Percentiles rank a stretch among this genome's conserved stretches.
Conservation (phyloP, 2,888 invertebrate genomes). For the Euplexia lucipara region DNA sequence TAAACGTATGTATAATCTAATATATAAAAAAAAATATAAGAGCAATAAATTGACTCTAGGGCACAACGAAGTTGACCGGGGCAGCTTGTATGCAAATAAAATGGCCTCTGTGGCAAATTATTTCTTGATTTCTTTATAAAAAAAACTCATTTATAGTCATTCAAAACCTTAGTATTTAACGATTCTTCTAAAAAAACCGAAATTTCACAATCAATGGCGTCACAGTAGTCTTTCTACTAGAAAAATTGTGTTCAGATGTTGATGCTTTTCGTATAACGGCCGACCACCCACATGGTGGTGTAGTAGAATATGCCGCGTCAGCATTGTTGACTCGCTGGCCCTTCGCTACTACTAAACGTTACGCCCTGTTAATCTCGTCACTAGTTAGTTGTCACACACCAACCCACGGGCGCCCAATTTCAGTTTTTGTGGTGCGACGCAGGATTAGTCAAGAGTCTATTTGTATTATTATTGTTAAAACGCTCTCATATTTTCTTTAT, state of each 20-base stretch:
- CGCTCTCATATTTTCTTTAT: slow-evolving; percentile 5
- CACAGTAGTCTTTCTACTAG: background rate
- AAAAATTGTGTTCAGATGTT: slow-evolving; percentile 30
- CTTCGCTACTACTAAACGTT: slow-evolving; percentile 82
- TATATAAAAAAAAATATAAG: no score
- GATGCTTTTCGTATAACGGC: slow-evolving; percentile 10
- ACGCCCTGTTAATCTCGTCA: slow-evolving; percentile 80
- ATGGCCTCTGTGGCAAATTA: no score
- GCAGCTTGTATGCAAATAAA: no score
- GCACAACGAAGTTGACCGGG: no score
- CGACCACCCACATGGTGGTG: slow-evolving; percentile 83
- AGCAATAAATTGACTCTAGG: no score
- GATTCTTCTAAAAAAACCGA: background rate
- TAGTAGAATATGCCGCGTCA: slow-evolving; percentile 81
- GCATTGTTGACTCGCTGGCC: slow-evolving; percentile 79
- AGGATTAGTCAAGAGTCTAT: slow-evolving; percentile 38
- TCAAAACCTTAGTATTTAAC: background rate
- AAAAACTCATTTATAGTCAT: no score
- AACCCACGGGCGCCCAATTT: slow-evolving; percentile 32
- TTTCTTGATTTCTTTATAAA: no score
- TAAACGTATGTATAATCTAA: no score
- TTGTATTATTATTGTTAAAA: slow-evolving; percentile 9
- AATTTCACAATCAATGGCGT: background rate
- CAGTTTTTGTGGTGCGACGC: slow-evolving; percentile 21
- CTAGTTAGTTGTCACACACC: slow-evolving; percentile 61